Percentiles rank a stretch among this genome's conserved stretches.
These are phyloP conservation scores for Melanerpes formicivorus DNA, from an alignment of 2,113 vertebrate genomes.

Conservation along the genomic window DNA sequence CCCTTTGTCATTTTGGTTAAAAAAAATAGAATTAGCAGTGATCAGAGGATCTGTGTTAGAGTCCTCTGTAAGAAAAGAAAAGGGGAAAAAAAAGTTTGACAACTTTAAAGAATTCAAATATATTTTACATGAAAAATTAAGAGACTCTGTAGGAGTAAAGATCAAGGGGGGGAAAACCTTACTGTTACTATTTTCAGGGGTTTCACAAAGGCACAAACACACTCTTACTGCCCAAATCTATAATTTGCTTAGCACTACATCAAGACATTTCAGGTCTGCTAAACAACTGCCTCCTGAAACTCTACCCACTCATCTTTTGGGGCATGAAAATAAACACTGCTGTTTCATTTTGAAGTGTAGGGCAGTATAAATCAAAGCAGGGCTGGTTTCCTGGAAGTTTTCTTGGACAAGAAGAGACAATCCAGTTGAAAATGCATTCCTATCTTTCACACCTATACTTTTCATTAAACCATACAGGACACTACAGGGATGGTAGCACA, in stretches of 20 bases:
- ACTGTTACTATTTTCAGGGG: neutral
- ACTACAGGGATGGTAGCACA: neutral
- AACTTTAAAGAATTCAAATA: constrained; percentile 10
- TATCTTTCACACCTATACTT: neutral
- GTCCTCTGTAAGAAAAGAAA: neutral
- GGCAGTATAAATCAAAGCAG: neutral
- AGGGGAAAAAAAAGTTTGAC: neutral
- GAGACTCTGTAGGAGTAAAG: neutral
- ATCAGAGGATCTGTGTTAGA: constrained; percentile 30
- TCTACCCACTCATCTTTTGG: neutral
- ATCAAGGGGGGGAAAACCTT: neutral
- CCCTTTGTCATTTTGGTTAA: neutral
- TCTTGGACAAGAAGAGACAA: neutral
- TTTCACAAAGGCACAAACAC: neutral
- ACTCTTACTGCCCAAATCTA: neutral
- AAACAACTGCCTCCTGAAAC: constrained; percentile 4
- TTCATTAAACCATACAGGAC: neutral
- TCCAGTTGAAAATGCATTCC: neutral
- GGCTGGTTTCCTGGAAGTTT: neutral
- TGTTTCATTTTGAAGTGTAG: neutral
- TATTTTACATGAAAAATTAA: constrained; percentile 40
- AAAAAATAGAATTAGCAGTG: constrained; percentile 14
- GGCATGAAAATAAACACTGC: neutral
- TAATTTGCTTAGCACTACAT: neutral
- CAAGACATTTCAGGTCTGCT: constrained; percentile 16